Base-by-base conservation (phyloP, 37 sponge, comb jelly and placozoan species). In the Axinella damicornis region DNA sequence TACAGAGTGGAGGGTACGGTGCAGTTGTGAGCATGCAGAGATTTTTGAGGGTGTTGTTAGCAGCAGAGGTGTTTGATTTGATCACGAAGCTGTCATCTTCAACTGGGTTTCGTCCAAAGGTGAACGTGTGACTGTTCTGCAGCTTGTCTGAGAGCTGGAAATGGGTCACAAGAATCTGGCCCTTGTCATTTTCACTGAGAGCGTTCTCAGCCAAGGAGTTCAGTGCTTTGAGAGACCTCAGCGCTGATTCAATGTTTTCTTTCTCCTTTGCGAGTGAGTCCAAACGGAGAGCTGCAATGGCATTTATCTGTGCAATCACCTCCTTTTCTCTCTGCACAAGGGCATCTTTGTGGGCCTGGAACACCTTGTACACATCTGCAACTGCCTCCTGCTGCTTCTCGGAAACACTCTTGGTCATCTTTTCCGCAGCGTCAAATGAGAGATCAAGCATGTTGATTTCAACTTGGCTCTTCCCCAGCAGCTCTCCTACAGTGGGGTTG, bases 81-180 rank as follows among this genome's bases (percentile, higher is more conserved):
- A 90, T 5, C 27, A 83, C 70, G 57, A 87, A 94, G 33, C 86
- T 83, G 65, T 90, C 94, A 61, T 94, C 94, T 73, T 94, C 94
- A 0, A 24, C 67, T 41, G 82, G 69, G 17, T 67, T 74, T 20
- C 60, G 55, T 28, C 52, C 24, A 19, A 65, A 35, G 16, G 58
- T 65, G 67, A 61, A 75, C 13, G 24, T 2, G 40, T 74, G 79
- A 58, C 58, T 56, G n/a, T 74, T 80, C 22, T 87, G 58, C 39
- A 90, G 75, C 27, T 79, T 72, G 17, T 71, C 69, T 19, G 64
- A 22, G 35, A 90, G 79, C 31, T 90, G 59, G 56, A 55, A 35
- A 68, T 78, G 83, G 0, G 65, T 18, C 58, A 71, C 55, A 0
- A 91, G 71, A 33, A 82, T 68, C 16, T 58, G 36, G 18, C 52